Conservation (phyloP, 2,797 vertebrate species). For the Brachyrhaphis roseni region DNA sequence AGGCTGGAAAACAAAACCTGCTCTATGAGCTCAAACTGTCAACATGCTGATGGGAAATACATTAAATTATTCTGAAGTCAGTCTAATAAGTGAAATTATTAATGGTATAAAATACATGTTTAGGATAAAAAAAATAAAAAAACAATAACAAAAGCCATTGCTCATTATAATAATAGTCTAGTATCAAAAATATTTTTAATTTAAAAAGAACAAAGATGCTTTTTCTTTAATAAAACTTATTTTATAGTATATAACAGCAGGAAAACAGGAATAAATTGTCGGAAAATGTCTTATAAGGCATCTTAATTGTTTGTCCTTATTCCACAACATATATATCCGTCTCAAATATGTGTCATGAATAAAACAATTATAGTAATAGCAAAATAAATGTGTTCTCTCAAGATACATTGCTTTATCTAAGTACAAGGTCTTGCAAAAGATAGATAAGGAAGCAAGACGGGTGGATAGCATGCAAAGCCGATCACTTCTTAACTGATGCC, state of each 20-base stretch:
- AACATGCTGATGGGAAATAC: not conserved
- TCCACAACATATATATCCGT: not conserved
- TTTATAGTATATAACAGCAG: not conserved
- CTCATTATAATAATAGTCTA: too few relatives aligned
- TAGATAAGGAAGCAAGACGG: not conserved
- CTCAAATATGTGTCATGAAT: not conserved
- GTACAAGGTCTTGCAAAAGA: not conserved
- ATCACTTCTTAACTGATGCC: not conserved
- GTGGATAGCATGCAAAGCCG: not conserved
- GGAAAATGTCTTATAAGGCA: too few relatives aligned
- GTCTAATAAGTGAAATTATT: not conserved
- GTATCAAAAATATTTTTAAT: too few relatives aligned
- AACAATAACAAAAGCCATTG: too few relatives aligned
- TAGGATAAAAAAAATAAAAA: too few relatives aligned
- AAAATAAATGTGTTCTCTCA: not conserved
- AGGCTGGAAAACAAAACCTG: not conserved
- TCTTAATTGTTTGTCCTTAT: not conserved
- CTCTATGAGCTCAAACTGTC: not conserved
- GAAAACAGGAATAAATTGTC: not conserved
- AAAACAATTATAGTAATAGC: not conserved
- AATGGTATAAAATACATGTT: not conserved
- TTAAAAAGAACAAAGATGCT: not conserved
- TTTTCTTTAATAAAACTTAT: not conserved
- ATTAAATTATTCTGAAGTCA: not conserved
- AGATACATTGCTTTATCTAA: too few relatives aligned